Conservation (phyloP, 1,140 invertebrate species). For the Megalonaias nervosa region DNA sequence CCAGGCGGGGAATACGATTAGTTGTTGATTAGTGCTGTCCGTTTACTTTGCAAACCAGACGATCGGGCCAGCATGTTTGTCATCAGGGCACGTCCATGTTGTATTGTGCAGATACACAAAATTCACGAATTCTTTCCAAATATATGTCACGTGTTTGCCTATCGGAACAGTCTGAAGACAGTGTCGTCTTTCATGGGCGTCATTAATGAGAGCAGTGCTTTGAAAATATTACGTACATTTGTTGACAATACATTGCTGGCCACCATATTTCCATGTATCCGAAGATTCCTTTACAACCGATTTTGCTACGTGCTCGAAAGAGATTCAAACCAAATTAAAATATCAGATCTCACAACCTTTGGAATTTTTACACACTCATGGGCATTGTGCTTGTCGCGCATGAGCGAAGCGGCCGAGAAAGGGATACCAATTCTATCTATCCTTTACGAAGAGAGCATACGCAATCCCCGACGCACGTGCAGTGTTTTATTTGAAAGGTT, state of each 20-base stretch:
- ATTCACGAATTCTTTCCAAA: slow-evolving; percentile 54
- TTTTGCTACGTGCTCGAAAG: slow-evolving; percentile 53
- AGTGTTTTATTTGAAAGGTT: slow-evolving; percentile 53
- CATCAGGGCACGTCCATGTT: slow-evolving; percentile 57
- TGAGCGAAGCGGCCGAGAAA: slow-evolving; percentile 49
- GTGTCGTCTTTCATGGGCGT: slow-evolving; percentile 55
- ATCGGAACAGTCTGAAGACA: slow-evolving; percentile 64
- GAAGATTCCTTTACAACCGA: slow-evolving; percentile 51
- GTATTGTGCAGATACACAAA: slow-evolving; percentile 53
- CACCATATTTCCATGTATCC: slow-evolving; percentile 54
- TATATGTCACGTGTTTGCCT: slow-evolving; percentile 60
- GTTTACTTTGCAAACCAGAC: slow-evolving; percentile 65
- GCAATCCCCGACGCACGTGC: slow-evolving; percentile 50
- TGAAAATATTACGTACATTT: slow-evolving; percentile 47
- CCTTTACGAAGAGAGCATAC: slow-evolving; percentile 64
- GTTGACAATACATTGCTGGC: slow-evolving; percentile 58
- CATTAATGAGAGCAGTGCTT: slow-evolving; percentile 48
- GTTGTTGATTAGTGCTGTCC: slow-evolving; percentile 56
- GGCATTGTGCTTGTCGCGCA: slow-evolving; percentile 55
- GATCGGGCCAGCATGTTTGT: slow-evolving; percentile 55
- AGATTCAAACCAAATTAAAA: slow-evolving; percentile 31
- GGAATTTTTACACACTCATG: slow-evolving; percentile 58
- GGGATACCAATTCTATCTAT: slow-evolving; percentile 57
- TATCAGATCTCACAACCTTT: slow-evolving; percentile 41
- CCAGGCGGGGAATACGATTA: slow-evolving; percentile 59